Percentiles rank a stretch among this genome's conserved stretches.
phyloP scores from a whole-genome alignment of 2,888 invertebrate genomes.

The Temnothorax ravouxi region DNA sequence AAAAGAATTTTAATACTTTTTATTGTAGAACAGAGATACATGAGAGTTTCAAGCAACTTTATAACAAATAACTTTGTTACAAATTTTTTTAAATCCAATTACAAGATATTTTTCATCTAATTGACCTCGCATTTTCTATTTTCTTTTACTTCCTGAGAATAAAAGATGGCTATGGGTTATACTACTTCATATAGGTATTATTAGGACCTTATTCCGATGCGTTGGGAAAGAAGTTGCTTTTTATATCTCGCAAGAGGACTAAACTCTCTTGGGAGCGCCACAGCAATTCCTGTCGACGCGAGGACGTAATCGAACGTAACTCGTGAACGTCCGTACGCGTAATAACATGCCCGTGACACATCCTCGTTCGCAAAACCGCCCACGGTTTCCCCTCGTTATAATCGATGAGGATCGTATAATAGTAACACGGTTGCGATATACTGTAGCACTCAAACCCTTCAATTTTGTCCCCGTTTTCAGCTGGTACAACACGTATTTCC shows the following conservation, averaged over 20 bases:
- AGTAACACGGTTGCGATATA: background rate
- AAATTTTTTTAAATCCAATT: background rate
- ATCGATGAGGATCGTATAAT: background rate
- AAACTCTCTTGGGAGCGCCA: conserved; percentile 16
- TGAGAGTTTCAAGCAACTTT: background rate
- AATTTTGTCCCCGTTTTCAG: background rate
- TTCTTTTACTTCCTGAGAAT: background rate
- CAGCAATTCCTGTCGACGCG: conserved; percentile 27
- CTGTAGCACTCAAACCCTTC: background rate
- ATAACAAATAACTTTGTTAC: background rate
- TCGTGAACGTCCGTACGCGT: background rate
- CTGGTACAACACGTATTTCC: background rate
- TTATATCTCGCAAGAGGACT: conserved; percentile 30
- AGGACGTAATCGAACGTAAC: conserved; percentile 36
- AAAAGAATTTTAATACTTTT: conserved; percentile 8
- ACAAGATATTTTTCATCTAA: background rate
- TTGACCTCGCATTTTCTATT: background rate
- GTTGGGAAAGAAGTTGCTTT: conserved; percentile 6
- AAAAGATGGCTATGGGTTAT: background rate
- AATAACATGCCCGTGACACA: conserved; percentile 2
- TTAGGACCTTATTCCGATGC: conserved; percentile 6
- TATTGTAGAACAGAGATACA: background rate
- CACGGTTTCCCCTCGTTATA: conserved; percentile 10
- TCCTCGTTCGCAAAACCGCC: conserved; percentile 30
- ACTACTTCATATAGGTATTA: conserved; percentile 14